These are phyloP conservation scores for Tragelaphus eurycerus DNA, from an alignment of 2,797 vertebrate genomes.

Conservation along the genomic window DNA sequence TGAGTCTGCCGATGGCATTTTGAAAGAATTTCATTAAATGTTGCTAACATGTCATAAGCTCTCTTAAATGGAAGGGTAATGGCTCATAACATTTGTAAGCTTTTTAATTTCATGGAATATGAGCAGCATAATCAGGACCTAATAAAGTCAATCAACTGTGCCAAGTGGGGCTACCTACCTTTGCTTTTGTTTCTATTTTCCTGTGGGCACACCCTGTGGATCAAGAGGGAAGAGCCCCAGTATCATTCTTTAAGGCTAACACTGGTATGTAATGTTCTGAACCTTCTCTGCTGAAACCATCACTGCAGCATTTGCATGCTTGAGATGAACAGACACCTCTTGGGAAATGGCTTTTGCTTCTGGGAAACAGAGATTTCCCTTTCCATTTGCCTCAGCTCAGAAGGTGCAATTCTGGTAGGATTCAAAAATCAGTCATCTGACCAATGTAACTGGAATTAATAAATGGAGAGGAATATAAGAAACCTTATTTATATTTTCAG, in stretches of 20 bases:
- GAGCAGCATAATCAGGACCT: conserved; percentile 87
- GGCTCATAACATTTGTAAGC: conserved; percentile 87
- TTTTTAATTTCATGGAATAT: conserved; percentile 90
- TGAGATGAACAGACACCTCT: neutral
- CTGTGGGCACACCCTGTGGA: conserved; percentile 65
- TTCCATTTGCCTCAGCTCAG: conserved; percentile 44
- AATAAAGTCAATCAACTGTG: conserved; percentile 84
- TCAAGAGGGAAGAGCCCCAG: neutral
- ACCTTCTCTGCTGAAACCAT: neutral
- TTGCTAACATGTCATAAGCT: conserved; percentile 86
- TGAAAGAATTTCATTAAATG: conserved; percentile 85
- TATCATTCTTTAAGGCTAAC: conserved; percentile 56
- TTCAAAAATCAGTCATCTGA: conserved; percentile 51
- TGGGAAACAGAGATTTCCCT: conserved; percentile 35
- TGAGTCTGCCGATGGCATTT: conserved; percentile 82
- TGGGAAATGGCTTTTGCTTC: conserved; percentile 26
- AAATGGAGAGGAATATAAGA: neutral
- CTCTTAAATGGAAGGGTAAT: conserved; percentile 87
- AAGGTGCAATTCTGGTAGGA: conserved; percentile 15
- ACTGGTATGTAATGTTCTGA: neutral
- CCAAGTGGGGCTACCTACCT: conserved; percentile 80
- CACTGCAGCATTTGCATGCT: conserved; percentile 1
- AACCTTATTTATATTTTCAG: neutral
- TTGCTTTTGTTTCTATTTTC: conserved; percentile 78
- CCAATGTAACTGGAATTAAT: conserved; percentile 2